These are phyloP conservation scores for Hydractinia symbiolongicarpus DNA, from an alignment of 30 jellyfish, hydroid and myxozoan genomes.

Conservation along the genomic window DNA sequence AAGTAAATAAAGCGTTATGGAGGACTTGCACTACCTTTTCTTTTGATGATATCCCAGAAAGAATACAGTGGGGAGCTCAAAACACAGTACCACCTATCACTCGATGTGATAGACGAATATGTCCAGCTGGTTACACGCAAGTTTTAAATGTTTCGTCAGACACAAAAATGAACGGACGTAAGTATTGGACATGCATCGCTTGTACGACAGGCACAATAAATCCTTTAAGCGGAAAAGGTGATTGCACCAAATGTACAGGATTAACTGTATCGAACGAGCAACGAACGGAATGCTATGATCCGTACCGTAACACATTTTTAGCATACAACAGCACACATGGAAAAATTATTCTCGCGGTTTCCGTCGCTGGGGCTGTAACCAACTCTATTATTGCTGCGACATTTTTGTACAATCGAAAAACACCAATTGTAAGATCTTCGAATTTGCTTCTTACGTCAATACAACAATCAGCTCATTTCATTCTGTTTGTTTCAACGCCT, in stretches of 20 bases:
- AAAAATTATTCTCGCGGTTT: not conserved
- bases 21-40: not conserved
- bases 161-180: not conserved
- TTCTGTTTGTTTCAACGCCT: not conserved
- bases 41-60: not conserved
- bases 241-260: not conserved
- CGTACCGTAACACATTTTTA: not conserved
- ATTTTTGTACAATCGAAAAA: not conserved
- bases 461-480: not conserved
- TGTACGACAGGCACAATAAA: not conserved
- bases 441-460: not conserved
- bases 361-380: not conserved
- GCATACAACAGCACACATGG: not conserved
- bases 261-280: not conserved
- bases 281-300: slow-evolving; percentile 7
- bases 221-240: not conserved
- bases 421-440: slow-evolving; percentile 13
- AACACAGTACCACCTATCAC: not conserved
- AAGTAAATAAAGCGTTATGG: not conserved
- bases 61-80: not conserved
- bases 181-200: not conserved
- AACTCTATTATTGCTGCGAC: not conserved
- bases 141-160: not conserved
- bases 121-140: slow-evolving; percentile 1
- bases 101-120: not conserved